These are phyloP conservation scores for Anoplopoma fimbria DNA, from an alignment of 2,113 vertebrate genomes.

Conservation along the genomic window DNA sequence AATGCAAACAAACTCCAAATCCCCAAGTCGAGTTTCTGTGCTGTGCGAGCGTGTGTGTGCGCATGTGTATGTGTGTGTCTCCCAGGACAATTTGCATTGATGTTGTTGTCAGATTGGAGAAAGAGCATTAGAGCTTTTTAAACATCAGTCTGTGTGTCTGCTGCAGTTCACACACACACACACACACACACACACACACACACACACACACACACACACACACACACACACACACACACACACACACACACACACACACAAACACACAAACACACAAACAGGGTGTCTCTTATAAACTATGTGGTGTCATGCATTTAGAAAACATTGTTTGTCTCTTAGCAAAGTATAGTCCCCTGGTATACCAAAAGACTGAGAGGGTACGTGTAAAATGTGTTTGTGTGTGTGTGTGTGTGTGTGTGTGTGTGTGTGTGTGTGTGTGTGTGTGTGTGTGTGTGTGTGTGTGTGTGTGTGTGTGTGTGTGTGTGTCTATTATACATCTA, in stretches of 20 bases:
- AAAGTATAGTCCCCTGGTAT: slow-evolving; percentile 45
- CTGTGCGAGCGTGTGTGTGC: not conserved
- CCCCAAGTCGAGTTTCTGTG: slow-evolving; percentile 21
- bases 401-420: not conserved
- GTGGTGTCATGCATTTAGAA: slow-evolving; percentile 50
- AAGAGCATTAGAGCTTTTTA: slow-evolving; percentile 57
- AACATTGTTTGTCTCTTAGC: slow-evolving; percentile 58
- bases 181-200: not conserved
- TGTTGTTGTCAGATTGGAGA: slow-evolving; percentile 60
- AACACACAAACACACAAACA: not conserved
- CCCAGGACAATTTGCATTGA: slow-evolving; percentile 65
- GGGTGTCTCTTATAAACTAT: slow-evolving; percentile 41
- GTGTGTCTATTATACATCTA: not conserved
- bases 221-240: not conserved
- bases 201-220: slow-evolving; percentile 14
- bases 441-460: not conserved
- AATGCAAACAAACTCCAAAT: slow-evolving; percentile 64
- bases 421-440: no score
- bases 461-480: slow-evolving; percentile 13
- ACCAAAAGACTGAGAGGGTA: slow-evolving; percentile 28
- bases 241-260: slow-evolving; percentile 12
- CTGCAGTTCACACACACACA: slow-evolving; percentile 16
- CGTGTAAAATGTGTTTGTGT: slow-evolving; percentile 8
- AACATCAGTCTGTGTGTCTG: slow-evolving; percentile 60
- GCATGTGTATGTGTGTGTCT: slow-evolving; percentile 2